phyloP scores from a whole-genome alignment of 2,797 vertebrate species.

The Takifugu rubripes region DNA sequence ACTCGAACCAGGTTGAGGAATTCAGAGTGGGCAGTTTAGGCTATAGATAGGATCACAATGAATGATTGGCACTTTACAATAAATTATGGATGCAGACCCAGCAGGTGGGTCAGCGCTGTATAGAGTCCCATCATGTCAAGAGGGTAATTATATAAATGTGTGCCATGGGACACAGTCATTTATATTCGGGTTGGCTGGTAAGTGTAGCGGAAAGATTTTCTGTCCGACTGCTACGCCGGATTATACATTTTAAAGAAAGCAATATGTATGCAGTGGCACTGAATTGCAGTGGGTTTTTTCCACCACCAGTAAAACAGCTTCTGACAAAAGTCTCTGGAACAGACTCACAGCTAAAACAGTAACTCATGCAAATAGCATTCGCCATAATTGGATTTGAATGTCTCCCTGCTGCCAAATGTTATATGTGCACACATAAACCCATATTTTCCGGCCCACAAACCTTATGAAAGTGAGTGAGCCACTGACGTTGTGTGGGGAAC shows the following conservation, averaged over 20 bases:
- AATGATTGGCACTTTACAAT: conserved; percentile 32
- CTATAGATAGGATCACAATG: conserved; percentile 27
- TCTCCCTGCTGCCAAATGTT: conserved; percentile 74
- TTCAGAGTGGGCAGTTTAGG: conserved; percentile 16
- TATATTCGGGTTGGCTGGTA: conserved; percentile 23
- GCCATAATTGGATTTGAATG: conserved; percentile 76
- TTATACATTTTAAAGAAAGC: conserved; percentile 26
- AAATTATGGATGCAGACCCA: conserved; percentile 41
- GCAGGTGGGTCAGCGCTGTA: conserved; percentile 50
- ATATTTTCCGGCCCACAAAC: conserved; percentile 76
- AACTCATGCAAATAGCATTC: conserved; percentile 73
- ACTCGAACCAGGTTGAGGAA: conserved; percentile 56
- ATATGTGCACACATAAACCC: conserved; percentile 74
- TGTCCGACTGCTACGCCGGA: conserved; percentile 16
- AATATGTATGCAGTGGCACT: conserved; percentile 24
- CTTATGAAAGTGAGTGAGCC: conserved; percentile 65
- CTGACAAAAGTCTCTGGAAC: conserved; percentile 59
- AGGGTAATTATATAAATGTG: conserved; percentile 3
- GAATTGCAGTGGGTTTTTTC: conserved; percentile 22
- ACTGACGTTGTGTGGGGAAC: conserved; percentile 53
- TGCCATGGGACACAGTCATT: conserved; percentile 15
- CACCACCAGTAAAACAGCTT: conserved; percentile 17
- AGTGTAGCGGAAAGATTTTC: neutral
- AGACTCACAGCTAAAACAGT: conserved; percentile 63
- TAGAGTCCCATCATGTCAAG: conserved; percentile 30